Evolutionary conservation across 2,888 invertebrate species (phyloP), one percentile per base, ranked within the genome.

Genomic region (Lycocerus yunnanus): DNA sequence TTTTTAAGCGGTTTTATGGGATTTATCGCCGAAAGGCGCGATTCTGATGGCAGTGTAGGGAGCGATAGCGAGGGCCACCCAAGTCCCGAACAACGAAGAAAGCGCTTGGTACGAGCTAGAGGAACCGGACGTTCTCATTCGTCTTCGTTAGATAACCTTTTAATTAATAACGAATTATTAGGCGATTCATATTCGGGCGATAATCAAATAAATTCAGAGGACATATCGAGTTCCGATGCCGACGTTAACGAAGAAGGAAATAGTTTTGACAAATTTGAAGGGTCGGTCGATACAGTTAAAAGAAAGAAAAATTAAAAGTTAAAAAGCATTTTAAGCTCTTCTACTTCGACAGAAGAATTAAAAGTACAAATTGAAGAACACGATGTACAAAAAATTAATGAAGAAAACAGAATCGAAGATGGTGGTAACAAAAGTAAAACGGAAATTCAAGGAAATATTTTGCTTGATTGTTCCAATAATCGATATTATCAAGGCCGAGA

Each of bases 51-150:
- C 1, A 95, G 95, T 83, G 96, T 96, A 0, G 96, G 96, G 6
- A 96, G 96, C 87, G 96, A 96, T 82, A 95, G 95, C 83, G 96
- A 96, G 84, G 96, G 96, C 1, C 91, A 92, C 80, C 95, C 95
- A 3, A 96, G 95, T 86, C 96, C 96, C 0, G 95, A 95, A 84
- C 95, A 96, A 84, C 88, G 95, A 9, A 89, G 95, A 74, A 96
- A 96, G 84, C 90, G 93, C 58, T 86, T 95, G 73, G 95, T 95
- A 0, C 90, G 95, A 13, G 94, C 95, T 5, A 89, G 96, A 61
- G 95, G 95, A 5, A 94, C 95, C 0, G 95, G 94, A 0, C 88
- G 95, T 67, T 95, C 94, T 13, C 95, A 95, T 85, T 94, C 94
- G 72, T 94, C 93, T 0, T 95, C 95, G 0, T 86, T 95, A 67